These are phyloP conservation scores for Antedon mediterranea DNA, from an alignment of 53 echinoderm and acorn worm species.

Conservation along the genomic window DNA sequence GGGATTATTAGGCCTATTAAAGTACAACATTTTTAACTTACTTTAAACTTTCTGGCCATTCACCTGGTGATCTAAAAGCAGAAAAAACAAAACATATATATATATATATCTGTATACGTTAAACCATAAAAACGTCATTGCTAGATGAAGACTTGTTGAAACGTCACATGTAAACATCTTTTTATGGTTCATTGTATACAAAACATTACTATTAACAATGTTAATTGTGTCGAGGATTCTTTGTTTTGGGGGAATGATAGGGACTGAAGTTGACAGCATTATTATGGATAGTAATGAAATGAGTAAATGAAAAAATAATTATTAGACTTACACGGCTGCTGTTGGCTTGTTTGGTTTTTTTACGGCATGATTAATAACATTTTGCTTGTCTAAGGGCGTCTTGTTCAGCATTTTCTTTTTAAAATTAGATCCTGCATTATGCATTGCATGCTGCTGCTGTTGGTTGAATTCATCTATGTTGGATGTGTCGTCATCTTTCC, in stretches of 20 bases:
- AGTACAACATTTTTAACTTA: constrained; percentile 20
- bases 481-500: background rate
- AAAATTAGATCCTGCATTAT: background rate
- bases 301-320: no score
- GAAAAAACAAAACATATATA: background rate
- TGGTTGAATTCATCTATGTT: background rate
- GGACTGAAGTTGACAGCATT: no score
- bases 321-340: background rate
- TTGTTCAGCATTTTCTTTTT: background rate
- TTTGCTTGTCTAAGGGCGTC: background rate
- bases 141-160: no score
- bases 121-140: no score
- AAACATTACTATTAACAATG: no score
- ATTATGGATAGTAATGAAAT: no score
- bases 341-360: background rate
- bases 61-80: constrained; percentile 23
- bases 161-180: no score
- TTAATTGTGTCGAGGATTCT: no score
- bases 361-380: background rate
- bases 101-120: no score
- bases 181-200: no score
- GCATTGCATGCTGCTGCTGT: background rate
- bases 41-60: constrained; percentile 84
- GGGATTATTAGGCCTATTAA: no score
- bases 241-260: no score